Conservation (phyloP, 2,888 invertebrate genomes). For the Archaeoteleia sp. region DNA sequence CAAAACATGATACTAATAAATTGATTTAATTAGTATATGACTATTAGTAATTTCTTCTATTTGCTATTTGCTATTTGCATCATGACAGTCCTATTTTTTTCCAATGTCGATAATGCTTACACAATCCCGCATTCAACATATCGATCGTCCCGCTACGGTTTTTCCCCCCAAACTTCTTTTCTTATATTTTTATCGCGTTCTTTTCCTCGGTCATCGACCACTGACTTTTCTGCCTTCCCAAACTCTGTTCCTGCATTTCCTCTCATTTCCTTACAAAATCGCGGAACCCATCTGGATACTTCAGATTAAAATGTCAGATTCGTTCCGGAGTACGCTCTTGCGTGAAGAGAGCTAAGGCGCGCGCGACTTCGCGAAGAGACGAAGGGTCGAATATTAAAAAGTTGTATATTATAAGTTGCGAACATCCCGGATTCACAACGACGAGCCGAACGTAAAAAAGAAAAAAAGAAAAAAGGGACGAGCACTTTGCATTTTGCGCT, state of each 20-base stretch:
- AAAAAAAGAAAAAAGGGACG: slow-evolving; percentile 45
- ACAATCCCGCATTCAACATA: not conserved
- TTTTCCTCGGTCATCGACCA: slow-evolving; percentile 44
- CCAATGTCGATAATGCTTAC: too few species aligned
- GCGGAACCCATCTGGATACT: slow-evolving; percentile 71
- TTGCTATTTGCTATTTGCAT: too few species aligned
- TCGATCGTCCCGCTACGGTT: slow-evolving; percentile 20
- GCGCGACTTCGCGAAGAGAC: slow-evolving; percentile 48
- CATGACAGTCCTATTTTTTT: too few species aligned
- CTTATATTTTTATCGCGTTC: slow-evolving; percentile 44
- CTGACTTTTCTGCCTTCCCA: slow-evolving; percentile 47
- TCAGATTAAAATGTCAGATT: slow-evolving; percentile 73
- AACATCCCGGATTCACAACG: slow-evolving; percentile 56
- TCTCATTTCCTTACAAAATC: slow-evolving; percentile 62
- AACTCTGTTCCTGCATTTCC: slow-evolving; percentile 45
- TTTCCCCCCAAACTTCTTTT: slow-evolving; percentile 33
- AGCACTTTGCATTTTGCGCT: slow-evolving; percentile 29
- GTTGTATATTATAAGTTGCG: slow-evolving; percentile 65
- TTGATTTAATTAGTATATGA: too few species aligned
- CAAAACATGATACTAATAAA: too few species aligned
- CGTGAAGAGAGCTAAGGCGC: slow-evolving; percentile 53
- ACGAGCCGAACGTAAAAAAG: slow-evolving; percentile 43
- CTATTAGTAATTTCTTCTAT: too few species aligned
- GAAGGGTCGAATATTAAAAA: slow-evolving; percentile 63
- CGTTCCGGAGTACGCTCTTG: slow-evolving; percentile 58